phyloP scores from a whole-genome alignment of 1,140 invertebrate species.

The Drosophila littoralis region DNA sequence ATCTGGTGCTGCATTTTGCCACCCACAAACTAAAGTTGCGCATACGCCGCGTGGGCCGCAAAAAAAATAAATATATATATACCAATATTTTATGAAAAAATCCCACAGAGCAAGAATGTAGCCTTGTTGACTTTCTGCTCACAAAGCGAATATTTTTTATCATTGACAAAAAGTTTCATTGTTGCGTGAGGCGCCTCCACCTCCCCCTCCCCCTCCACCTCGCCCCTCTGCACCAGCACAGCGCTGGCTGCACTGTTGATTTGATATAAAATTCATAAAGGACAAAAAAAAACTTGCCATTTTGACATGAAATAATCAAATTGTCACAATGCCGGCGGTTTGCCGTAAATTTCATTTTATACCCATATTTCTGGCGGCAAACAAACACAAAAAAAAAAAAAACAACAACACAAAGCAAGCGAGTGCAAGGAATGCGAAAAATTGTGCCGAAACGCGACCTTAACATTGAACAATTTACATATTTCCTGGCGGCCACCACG shows the following conservation, averaged over 20 bases:
- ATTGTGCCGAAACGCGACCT: conserved; percentile 38
- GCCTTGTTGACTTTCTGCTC: conserved; percentile 41
- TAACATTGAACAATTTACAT: conserved; percentile 63
- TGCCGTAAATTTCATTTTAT: conserved; percentile 41
- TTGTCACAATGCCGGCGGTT: conserved; percentile 55
- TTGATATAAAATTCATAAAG: conserved; percentile 78
- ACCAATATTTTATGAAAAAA: conserved; percentile 3
- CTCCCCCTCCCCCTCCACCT: no score
- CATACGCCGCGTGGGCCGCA: conserved; percentile 50
- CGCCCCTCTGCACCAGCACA: background rate
- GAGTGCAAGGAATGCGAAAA: conserved; percentile 23
- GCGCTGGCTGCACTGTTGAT: conserved; percentile 53
- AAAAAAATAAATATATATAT: conserved; percentile 14
- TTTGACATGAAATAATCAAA: conserved; percentile 79
- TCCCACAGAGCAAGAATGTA: conserved; percentile 40
- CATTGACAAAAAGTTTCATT: conserved; percentile 44
- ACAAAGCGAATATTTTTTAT: conserved; percentile 68
- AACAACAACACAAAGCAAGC: conserved; percentile 4
- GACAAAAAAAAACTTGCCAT: conserved; percentile 51
- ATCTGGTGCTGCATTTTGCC: conserved; percentile 13
- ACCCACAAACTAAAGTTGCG: conserved; percentile 54
- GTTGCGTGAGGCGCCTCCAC: background rate
- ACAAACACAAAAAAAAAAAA: conserved; percentile 6
- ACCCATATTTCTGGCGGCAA: conserved; percentile 17
- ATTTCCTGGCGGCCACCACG: conserved; percentile 18